Base-by-base conservation (phyloP, 2,888 invertebrate species). In the Meiosimyza decipiens region DNA sequence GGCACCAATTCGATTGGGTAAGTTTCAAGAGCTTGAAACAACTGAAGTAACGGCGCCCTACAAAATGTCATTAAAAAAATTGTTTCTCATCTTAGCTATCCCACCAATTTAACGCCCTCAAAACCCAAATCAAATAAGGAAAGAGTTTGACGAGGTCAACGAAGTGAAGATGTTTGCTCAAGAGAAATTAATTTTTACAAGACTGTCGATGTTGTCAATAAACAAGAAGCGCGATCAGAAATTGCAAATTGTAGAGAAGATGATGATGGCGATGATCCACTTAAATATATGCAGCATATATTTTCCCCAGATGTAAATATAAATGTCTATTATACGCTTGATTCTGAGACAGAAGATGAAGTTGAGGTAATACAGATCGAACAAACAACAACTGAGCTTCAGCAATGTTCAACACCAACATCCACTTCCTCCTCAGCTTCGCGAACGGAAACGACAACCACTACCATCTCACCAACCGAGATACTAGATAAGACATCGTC, bases 151-250 rank as follows among this genome's bases (percentile, higher is more conserved):
- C 87, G 86, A 82, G 87, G 82, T 79, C 83, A 86, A 84, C 86
- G 86, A 86, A 87, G 87, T 87, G 85, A 83, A 81, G 83, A 83
- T 82, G 82, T 85, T 83, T 87, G 87, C 86, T 87, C 87, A 86
- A 85, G 83, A 79, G 80, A 80, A 79, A 81, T 78, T 79, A 80
- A 78, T 79, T 76, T 80, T 57, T 66, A 68, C 54, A 65, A 73
- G 55, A 71, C 64, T 57, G 33, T 52, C 12, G 65, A 60, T 12
- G 62, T 47, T 11, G 62, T 66, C 57, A 64, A 63, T 16, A 50
- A 68, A 18, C 47, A 7, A 16, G 47, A 49, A 49, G 1, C 63
- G 11, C 52, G n/a, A 9, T 51, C 67, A 18, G 52, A 54, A 54
- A 33, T 12, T n/a, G 15, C 51, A 60, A 16, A 22, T 6, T 54